phyloP scores from a whole-genome alignment of 2,797 vertebrate genomes.

The Danio jaintianensis region DNA sequence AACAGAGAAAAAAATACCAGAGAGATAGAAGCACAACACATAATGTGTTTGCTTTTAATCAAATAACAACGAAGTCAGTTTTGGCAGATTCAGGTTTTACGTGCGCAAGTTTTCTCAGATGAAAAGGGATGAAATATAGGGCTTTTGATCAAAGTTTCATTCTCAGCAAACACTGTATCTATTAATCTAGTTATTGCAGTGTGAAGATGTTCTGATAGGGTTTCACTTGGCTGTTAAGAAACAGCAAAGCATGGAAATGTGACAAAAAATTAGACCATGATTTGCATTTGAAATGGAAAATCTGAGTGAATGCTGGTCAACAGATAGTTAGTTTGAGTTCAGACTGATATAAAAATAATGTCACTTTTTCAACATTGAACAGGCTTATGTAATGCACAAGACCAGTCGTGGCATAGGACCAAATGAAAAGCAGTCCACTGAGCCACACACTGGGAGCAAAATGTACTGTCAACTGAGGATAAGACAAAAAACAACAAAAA shows the following conservation, averaged over 20 bases:
- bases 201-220: not conserved
- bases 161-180: not conserved
- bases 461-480: conserved; percentile 4
- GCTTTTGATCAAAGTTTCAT: not conserved
- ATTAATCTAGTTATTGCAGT: conserved; percentile 9
- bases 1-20: conserved; percentile 25
- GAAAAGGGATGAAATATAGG: not conserved
- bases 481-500: conserved; percentile 6
- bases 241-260: not conserved
- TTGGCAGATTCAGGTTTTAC: not conserved
- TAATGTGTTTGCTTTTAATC: conserved; percentile 26
- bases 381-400: conserved; percentile 16
- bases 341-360: conserved; percentile 1
- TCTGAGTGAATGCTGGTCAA: not conserved
- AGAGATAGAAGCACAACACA: conserved; percentile 34
- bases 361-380: not conserved
- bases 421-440: conserved; percentile 11
- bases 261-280: not conserved
- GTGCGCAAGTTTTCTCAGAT: not conserved
- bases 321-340: not conserved
- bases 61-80: conserved; percentile 15
- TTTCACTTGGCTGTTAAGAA: not conserved
- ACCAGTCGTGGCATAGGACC: not conserved
- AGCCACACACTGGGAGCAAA: not conserved
- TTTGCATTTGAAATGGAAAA: conserved; percentile 15